These are phyloP conservation scores for Phrynosoma platyrhinos DNA, from an alignment of 2,113 vertebrate genomes.

Conservation along the genomic window DNA sequence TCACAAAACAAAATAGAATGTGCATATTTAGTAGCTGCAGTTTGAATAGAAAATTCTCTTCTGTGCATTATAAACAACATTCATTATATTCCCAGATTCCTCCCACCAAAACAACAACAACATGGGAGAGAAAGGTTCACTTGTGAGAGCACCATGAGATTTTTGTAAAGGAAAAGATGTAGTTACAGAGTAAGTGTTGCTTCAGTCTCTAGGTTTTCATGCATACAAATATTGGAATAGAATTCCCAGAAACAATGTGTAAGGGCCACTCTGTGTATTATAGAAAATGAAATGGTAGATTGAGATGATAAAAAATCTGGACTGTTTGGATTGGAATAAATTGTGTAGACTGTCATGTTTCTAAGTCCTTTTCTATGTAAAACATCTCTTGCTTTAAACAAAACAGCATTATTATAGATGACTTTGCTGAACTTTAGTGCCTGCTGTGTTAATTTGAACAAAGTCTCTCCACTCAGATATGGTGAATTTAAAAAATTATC, in stretches of 20 bases:
- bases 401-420: not conserved
- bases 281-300: not conserved
- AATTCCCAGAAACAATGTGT: not conserved
- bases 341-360: not conserved
- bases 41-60: not conserved
- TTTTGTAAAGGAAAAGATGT: conserved; percentile 32
- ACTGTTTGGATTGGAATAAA: not conserved
- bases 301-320: not conserved
- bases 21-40: not conserved
- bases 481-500: not conserved
- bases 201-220: conserved; percentile 38
- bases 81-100: not conserved
- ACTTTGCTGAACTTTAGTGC: not conserved
- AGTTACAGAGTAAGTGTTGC: conserved; percentile 40
- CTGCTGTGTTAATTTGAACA: too few species aligned
- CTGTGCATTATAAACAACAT: not conserved
- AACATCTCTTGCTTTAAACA: not conserved
- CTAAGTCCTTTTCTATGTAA: not conserved
- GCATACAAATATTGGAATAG: not conserved
- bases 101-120: not conserved
- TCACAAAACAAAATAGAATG: not conserved
- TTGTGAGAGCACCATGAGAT: not conserved
- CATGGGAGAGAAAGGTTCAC: not conserved
- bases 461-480: not conserved
- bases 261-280: not conserved